Evolutionary conservation across 2,113 vertebrate genomes (phyloP).

Genomic region (Nestor notabilis): DNA sequence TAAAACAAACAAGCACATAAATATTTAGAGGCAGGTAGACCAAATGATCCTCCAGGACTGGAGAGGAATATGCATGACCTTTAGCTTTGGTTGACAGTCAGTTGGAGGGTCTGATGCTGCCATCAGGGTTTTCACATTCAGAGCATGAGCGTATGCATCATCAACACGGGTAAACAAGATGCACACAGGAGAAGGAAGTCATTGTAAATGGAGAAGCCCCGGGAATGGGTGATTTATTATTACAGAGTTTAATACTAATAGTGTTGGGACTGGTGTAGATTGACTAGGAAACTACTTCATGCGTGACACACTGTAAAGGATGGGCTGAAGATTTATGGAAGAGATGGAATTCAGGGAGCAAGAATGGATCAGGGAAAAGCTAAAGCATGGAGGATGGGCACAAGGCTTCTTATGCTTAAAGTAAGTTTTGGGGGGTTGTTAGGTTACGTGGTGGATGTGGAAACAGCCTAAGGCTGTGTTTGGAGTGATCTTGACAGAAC

Average conservation of each 20-base stretch:
- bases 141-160: conserved; percentile 5
- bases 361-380: background rate
- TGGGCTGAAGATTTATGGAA: background rate
- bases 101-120: background rate
- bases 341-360: background rate
- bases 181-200: background rate
- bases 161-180: background rate
- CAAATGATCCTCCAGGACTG: fast-evolving
- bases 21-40: background rate
- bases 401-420: background rate
- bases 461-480: background rate
- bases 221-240: conserved; percentile 18
- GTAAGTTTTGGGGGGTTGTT: background rate
- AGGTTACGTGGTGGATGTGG: background rate
- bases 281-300: background rate
- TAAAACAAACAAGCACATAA: background rate
- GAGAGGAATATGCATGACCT: background rate
- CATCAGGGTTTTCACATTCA: background rate
- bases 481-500: background rate
- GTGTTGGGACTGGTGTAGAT: background rate
- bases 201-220: background rate
- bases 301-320: background rate
- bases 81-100: background rate
- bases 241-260: conserved; percentile 17
- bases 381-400: background rate